phyloP scores from a whole-genome alignment of 2,888 invertebrate genomes.

The Xylophagus ater region DNA sequence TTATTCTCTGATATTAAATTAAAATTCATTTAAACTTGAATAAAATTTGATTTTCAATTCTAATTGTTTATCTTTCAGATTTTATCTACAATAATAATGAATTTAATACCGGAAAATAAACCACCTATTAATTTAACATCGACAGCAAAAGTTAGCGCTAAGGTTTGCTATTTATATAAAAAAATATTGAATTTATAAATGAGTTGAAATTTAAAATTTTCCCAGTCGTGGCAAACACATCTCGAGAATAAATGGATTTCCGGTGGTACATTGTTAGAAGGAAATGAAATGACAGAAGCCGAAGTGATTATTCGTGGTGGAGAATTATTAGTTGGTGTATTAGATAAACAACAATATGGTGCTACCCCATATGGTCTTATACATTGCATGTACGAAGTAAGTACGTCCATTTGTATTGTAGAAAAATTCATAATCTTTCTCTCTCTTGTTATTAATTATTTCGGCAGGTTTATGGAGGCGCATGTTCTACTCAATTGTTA shows the following conservation, averaged over 20 bases:
- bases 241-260: slow-evolving; percentile 49
- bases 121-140: slow-evolving; percentile 57
- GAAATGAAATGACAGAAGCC: slow-evolving; percentile 71
- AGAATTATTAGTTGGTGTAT: slow-evolving; percentile 77
- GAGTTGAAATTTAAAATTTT: slow-evolving; percentile 21
- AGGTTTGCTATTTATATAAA: slow-evolving; percentile 20
- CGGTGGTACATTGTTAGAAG: slow-evolving; percentile 52
- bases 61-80: slow-evolving; percentile 19
- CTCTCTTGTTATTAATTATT: not conserved
- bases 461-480: slow-evolving; percentile 80
- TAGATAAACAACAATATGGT: slow-evolving; percentile 96
- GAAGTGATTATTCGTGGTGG: slow-evolving; percentile 82
- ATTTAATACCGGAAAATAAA: slow-evolving; percentile 64
- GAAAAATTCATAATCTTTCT: too few species aligned
- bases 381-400: slow-evolving; percentile 82
- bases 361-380: slow-evolving; percentile 89
- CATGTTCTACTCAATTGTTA: slow-evolving; percentile 66
- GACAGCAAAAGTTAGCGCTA: slow-evolving; percentile 53
- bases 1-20: too few species aligned
- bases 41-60: too few species aligned
- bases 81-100: slow-evolving; percentile 78
- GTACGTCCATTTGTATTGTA: slow-evolving; percentile 11
- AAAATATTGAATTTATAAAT: slow-evolving; percentile 35
- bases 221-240: slow-evolving; percentile 37
- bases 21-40: too few species aligned